phyloP scores from a whole-genome alignment of 2,113 vertebrate species.

The Bufo bufo region DNA sequence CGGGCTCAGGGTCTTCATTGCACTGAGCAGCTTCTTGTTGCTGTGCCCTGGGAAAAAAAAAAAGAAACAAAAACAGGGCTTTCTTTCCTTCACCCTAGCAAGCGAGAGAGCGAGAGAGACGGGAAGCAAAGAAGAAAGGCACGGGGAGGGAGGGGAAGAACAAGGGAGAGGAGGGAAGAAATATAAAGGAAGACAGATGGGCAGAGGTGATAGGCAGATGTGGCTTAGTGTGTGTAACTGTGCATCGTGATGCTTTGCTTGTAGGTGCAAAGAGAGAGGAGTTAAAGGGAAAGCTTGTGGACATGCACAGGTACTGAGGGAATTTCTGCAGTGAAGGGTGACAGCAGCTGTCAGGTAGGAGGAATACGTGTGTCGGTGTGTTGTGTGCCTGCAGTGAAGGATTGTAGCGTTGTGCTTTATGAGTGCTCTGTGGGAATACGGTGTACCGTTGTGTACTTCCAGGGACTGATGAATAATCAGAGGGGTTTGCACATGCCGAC shows the following conservation, averaged over 20 bases:
- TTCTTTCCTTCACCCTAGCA: conserved; percentile 6
- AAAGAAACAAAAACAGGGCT: conserved; percentile 34
- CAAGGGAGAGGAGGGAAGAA: conserved; percentile 52
- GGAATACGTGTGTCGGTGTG: background rate
- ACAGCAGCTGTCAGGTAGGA: conserved; percentile 52
- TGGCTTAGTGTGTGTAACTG: conserved; percentile 19
- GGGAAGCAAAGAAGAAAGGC: conserved; percentile 34
- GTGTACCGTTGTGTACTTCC: background rate
- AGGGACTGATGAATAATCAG: conserved; percentile 6
- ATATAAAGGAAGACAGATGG: conserved; percentile 49
- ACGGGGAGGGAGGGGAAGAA: conserved; percentile 19
- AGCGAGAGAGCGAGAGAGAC: background rate
- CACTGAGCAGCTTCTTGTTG: conserved; percentile 42
- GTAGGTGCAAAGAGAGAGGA: conserved; percentile 38
- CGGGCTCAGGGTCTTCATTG: conserved; percentile 37
- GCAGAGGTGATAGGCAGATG: conserved; percentile 56
- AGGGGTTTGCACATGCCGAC: conserved; percentile 26
- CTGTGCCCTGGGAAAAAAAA: conserved; percentile 52
- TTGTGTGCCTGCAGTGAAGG: conserved; percentile 44
- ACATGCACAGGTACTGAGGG: conserved; percentile 35
- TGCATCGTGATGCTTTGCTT: conserved; percentile 15
- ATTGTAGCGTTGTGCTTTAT: conserved; percentile 27
- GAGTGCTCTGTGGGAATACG: background rate
- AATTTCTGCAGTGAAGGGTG: conserved; percentile 50
- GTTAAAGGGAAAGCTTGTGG: conserved; percentile 33